A percentile compares a stretch with the other conserved stretches of the same genome.
These are phyloP conservation scores for Pemphigus obesinymphae DNA, from an alignment of 1,140 invertebrate genomes.

Conservation along the genomic window DNA sequence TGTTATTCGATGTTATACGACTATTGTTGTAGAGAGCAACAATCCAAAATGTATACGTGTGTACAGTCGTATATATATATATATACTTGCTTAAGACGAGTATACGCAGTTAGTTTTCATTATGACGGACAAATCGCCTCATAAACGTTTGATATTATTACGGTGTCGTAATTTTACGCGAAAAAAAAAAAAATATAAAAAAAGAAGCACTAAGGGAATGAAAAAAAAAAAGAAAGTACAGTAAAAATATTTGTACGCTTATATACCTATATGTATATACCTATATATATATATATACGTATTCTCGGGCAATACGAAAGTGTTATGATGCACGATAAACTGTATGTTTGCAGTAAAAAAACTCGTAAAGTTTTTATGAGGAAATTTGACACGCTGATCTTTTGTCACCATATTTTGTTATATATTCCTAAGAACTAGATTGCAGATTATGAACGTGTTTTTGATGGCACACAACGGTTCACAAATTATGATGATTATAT, in stretches of 20 bases:
- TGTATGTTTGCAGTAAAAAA: neutral
- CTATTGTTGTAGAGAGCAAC: neutral
- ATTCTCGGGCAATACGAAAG: constrained; percentile 15
- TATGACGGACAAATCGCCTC: neutral
- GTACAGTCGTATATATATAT: too few relatives aligned
- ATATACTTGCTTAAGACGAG: neutral
- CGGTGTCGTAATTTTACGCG: constrained; percentile 15
- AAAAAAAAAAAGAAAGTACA: neutral
- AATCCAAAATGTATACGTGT: neutral
- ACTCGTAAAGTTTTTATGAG: constrained; percentile 17
- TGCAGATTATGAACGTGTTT: neutral
- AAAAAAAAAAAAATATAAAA: too few relatives aligned
- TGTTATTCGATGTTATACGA: neutral
- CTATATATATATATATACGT: too few relatives aligned
- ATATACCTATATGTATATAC: neutral
- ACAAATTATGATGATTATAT: neutral
- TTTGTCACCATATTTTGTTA: neutral
- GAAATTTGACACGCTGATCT: constrained; percentile 16
- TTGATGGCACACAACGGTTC: neutral
- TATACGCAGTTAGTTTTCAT: neutral
- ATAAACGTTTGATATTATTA: constrained; percentile 38
- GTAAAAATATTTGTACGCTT: neutral
- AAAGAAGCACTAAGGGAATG: neutral
- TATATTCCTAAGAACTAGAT: neutral
- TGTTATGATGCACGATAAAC: constrained; percentile 9